Evolutionary conservation across 1,140 invertebrate genomes (phyloP), one percentile per base, ranked within the genome.

Genomic region (Drosophila kurseongensis): DNA sequence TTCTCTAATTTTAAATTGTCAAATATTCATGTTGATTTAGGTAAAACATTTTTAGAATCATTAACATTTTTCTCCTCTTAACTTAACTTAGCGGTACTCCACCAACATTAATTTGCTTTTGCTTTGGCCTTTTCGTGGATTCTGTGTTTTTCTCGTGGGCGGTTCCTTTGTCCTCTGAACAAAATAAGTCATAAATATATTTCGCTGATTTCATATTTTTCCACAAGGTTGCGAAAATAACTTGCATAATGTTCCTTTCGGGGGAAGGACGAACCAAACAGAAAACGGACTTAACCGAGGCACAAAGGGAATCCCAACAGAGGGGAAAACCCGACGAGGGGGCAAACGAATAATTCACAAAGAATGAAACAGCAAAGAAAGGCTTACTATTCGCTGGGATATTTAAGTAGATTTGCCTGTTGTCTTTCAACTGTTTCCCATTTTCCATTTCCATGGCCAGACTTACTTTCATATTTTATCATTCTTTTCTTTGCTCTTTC

Each of bases 341-440:
- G 63, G n/a, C 18, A 45, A 40, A 41, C 55, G 51, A 52, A 59
- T 58, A 57, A 75, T 76, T 76, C 62, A 54, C 58, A 61, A 59
- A 58, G 55, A 73, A 75, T 57, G 78, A 42, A 60, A 54, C 55
- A 54, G 58, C 62, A 82, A 52, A 75, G 72, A 83, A 89, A 83
- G 84, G 84, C 83, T 88, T 86, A 88, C 75, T 45, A 82, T 79
- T 88, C 71, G 84, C 60, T 52, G 41, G 76, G 75, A 88, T 81
- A 88, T 76, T 88, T 88, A 88, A 88, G 83, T 86, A 89, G 83
- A 88, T 88, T 88, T 88, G 75, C 71, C 61, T 79, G 75, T 79
- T 88, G 84, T 86, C 78, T 78, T 75, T 63, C 57, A 67, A 73
- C 68, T 59, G 66, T 44, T 45, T 56, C 51, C 52, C 54, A 40